Conservation (phyloP, 2,797 vertebrate genomes). For the Pelobates cultripes region DNA sequence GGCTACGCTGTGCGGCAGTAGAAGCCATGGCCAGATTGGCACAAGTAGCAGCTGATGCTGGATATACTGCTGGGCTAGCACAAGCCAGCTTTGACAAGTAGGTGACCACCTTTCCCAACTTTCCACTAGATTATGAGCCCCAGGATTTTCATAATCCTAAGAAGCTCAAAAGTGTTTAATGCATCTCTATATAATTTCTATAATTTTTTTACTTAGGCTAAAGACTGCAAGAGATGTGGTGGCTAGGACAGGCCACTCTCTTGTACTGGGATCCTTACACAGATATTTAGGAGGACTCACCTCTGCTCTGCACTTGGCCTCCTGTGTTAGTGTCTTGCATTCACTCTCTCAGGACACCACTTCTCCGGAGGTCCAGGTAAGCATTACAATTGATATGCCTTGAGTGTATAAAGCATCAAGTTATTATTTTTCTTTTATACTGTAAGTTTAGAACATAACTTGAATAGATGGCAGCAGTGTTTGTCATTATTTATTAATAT, state of each 20-base stretch:
- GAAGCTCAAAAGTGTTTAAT: too few relatives aligned
- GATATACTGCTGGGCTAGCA: slow-evolving; percentile 80
- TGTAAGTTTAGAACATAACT: too few relatives aligned
- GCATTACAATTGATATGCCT: neutral
- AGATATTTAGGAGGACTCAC: slow-evolving; percentile 84
- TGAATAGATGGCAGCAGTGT: too few relatives aligned
- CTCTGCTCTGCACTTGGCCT: slow-evolving; percentile 84
- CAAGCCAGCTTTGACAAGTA: slow-evolving; percentile 93
- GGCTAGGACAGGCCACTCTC: slow-evolving; percentile 85
- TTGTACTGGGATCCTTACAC: slow-evolving; percentile 85
- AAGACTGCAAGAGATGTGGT: slow-evolving; percentile 86
- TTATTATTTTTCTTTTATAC: too few relatives aligned
- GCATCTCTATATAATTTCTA: neutral
- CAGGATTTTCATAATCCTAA: too few relatives aligned
- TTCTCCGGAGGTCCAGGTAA: slow-evolving; percentile 92
- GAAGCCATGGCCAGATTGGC: slow-evolving; percentile 86
- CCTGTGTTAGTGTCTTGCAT: slow-evolving; percentile 87
- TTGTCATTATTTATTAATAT: too few relatives aligned
- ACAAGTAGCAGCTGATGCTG: slow-evolving; percentile 80
- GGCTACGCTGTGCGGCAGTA: slow-evolving; percentile 85
- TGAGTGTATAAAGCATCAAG: too few relatives aligned
- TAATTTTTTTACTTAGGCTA: slow-evolving; percentile 73
- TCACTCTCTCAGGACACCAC: slow-evolving; percentile 91
- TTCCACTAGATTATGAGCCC: neutral
- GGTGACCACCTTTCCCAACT: slow-evolving; percentile 47